Evolutionary conservation across 1,140 invertebrate species (phyloP), one percentile per base, ranked within the genome.

Genomic region (Centruroides vittatus): DNA sequence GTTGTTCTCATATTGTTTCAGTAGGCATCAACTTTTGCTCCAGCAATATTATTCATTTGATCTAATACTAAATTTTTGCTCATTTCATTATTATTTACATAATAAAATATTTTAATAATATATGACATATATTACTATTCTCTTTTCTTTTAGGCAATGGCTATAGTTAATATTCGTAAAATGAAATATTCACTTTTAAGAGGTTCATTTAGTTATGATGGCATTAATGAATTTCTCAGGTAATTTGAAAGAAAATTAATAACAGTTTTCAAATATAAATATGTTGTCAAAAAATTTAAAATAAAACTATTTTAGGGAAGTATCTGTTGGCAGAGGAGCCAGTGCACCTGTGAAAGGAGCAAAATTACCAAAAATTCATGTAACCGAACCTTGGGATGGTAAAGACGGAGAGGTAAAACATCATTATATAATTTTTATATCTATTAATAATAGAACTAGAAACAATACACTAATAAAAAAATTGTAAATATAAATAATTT

Each of bases 101-200:
- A 23, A 23, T 23, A 23, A 23, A 23, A 23, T 23, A 23, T 23
- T 23, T 23, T 23, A 23, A 1, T 23, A 23, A 23, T 23, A 23
- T 23, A 23, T 23, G 2, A 23, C 1, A 2, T 23, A 23, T 23
- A 23, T 23, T 23, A 23, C 23, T 23, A 23, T 23, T 23, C 2
- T 23, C 2, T 23, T 23, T 23, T 23, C 2, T 23, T 23, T 23
- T 23, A 65, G 64, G 94, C 95, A 10, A 86, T 99, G 83, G 93
- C 91, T 10, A 94, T 93, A 35, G 84, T 98, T 41, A 99, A 98
- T 76, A 81, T 85, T 8, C 93, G 96, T 75, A 99, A 99, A 78
- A 88, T 94, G 83, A 98, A 96, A 72, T 99, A 89, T 77, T 91
- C 93, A 0, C 79, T 93, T 3, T 76, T 99, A 0, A 84, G 88